Conservation (phyloP, 2,888 invertebrate species). For the Synergus itoensis region DNA sequence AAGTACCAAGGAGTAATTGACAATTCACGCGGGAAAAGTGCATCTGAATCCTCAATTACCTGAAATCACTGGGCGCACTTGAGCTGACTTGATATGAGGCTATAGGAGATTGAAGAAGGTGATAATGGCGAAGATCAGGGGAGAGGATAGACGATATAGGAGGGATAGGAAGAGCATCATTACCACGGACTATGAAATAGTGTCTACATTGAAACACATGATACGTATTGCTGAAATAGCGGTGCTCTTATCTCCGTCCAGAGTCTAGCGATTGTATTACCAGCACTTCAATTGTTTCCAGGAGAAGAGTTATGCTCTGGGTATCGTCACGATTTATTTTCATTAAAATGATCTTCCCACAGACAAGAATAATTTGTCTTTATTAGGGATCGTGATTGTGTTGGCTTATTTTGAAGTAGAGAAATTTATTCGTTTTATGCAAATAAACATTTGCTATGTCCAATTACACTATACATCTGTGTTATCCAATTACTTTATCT, state of each 20-base stretch:
- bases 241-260: slow-evolving; percentile 24
- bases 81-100: slow-evolving; percentile 29
- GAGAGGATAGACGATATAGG: slow-evolving; percentile 7
- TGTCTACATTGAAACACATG: slow-evolving; percentile 33
- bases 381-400: neutral
- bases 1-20: slow-evolving; percentile 35
- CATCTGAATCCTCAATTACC: slow-evolving; percentile 27
- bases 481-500: neutral
- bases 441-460: too few species aligned
- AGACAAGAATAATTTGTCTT: slow-evolving; percentile 29
- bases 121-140: slow-evolving; percentile 39
- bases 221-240: slow-evolving; percentile 41
- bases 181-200: slow-evolving; percentile 21
- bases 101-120: slow-evolving; percentile 29
- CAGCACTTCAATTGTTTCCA: slow-evolving; percentile 34
- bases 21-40: slow-evolving; percentile 10
- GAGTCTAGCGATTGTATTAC: slow-evolving; percentile 31
- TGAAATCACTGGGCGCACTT: slow-evolving; percentile 31
- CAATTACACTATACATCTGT: too few species aligned
- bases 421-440: neutral
- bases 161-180: slow-evolving; percentile 14
- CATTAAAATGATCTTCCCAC: slow-evolving; percentile 18
- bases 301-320: slow-evolving; percentile 28
- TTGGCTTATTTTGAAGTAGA: neutral
- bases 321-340: slow-evolving; percentile 36